These are phyloP conservation scores for Pollenia amentaria DNA, from an alignment of 2,888 invertebrate species.

Conservation along the genomic window DNA sequence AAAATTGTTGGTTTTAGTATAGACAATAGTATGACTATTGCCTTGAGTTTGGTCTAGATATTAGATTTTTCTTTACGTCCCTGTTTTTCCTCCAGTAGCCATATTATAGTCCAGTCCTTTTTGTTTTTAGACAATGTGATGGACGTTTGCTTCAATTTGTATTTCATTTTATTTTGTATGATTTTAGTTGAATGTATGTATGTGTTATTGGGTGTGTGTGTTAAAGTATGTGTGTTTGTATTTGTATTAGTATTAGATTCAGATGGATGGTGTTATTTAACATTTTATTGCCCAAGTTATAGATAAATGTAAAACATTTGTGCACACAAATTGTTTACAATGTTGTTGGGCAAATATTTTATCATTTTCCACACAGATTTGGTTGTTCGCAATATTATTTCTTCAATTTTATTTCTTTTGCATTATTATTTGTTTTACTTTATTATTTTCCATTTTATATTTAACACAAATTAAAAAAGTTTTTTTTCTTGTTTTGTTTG, in stretches of 20 bases:
- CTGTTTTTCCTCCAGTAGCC: conserved; percentile 6
- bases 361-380: conserved; percentile 29
- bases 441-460: conserved; percentile 39
- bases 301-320: conserved; percentile 66
- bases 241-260: not conserved
- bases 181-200: not conserved
- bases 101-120: not conserved
- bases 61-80: not conserved
- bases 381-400: conserved; percentile 27
- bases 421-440: not conserved
- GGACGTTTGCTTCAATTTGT: conserved; percentile 44
- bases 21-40: not conserved
- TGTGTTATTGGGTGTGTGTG: not conserved
- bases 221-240: not conserved
- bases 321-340: conserved; percentile 62
- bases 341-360: conserved; percentile 54
- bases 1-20: not conserved
- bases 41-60: not conserved
- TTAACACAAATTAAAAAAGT: conserved; percentile 54
- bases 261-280: conserved; percentile 50
- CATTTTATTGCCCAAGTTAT: conserved; percentile 67
- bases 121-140: conserved; percentile 46
- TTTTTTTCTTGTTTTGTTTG: conserved; percentile 38
- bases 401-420: conserved; percentile 30
- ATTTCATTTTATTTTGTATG: conserved; percentile 23